phyloP scores from a whole-genome alignment of 2,797 vertebrate genomes.

The Clarias laeviceps region DNA sequence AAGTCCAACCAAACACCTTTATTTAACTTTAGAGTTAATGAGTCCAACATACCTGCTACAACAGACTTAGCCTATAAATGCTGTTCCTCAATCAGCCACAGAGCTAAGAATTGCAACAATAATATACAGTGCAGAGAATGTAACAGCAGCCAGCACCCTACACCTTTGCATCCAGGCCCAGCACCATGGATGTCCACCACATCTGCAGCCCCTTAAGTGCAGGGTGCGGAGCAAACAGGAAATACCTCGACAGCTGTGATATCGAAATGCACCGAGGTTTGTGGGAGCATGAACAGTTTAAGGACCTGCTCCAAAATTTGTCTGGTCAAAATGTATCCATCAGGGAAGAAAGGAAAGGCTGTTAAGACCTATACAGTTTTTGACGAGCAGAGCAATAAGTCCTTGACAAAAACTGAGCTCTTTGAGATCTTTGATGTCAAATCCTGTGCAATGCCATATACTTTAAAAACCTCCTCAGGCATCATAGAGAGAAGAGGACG shows the following conservation, averaged over 20 bases:
- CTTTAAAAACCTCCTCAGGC: background rate
- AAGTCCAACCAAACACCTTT: no score
- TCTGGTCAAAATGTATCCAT: slow-evolving; percentile 55
- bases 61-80: background rate
- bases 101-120: background rate
- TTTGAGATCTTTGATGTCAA: background rate
- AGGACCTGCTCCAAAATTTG: slow-evolving; percentile 47
- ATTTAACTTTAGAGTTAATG: no score
- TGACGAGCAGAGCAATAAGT: slow-evolving; percentile 2
- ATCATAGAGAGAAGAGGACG: background rate
- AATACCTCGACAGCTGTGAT: background rate
- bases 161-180: slow-evolving; percentile 4
- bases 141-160: background rate
- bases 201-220: background rate
- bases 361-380: background rate
- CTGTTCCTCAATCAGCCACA: background rate
- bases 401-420: background rate
- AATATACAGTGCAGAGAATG: background rate
- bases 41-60: no score
- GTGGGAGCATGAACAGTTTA: background rate
- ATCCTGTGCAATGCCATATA: background rate
- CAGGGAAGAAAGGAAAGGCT: background rate
- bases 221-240: slow-evolving; percentile 11
- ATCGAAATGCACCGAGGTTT: background rate
- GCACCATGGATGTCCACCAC: background rate